phyloP scores from a whole-genome alignment of 1,140 invertebrate species.

The Batillaria attramentaria region DNA sequence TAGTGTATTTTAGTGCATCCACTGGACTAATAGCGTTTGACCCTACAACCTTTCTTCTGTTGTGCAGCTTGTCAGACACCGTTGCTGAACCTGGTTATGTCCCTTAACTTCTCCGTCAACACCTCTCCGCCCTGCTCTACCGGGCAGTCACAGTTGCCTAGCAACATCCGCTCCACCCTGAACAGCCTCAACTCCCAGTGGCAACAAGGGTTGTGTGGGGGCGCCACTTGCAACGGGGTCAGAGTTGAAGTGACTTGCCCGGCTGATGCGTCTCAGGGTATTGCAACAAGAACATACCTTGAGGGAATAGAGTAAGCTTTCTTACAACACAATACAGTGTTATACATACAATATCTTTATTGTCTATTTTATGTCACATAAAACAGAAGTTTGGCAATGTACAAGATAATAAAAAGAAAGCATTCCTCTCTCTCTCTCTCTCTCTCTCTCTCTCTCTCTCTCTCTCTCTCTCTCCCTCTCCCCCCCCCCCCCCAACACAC shows the following conservation, averaged over 20 bases:
- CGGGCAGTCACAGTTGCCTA: background rate
- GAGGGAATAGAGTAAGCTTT: background rate
- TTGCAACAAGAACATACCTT: background rate
- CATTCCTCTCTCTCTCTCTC: too few relatives aligned
- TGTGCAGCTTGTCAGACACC: conserved; percentile 2
- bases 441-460: too few relatives aligned
- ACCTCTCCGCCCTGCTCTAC: background rate
- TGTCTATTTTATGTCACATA: too few relatives aligned
- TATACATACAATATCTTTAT: too few relatives aligned
- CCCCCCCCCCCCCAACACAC: too few relatives aligned
- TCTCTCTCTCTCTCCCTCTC: too few relatives aligned
- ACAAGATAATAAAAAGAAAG: too few relatives aligned
- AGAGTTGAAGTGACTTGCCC: background rate
- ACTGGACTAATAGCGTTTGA: too few relatives aligned
- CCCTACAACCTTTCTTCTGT: too few relatives aligned
- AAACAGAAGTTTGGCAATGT: too few relatives aligned
- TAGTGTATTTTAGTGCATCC: too few relatives aligned
- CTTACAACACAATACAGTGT: too few relatives aligned
- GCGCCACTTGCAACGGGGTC: background rate
- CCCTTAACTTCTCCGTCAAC: background rate
- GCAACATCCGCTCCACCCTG: background rate
- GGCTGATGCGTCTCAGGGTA: background rate
- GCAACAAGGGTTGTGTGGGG: background rate
- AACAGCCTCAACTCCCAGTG: background rate
- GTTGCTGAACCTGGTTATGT: background rate